Evolutionary conservation across 2,888 invertebrate species (phyloP), one percentile per base, ranked within the genome.

Genomic region (Platycheirus albimanus): DNA sequence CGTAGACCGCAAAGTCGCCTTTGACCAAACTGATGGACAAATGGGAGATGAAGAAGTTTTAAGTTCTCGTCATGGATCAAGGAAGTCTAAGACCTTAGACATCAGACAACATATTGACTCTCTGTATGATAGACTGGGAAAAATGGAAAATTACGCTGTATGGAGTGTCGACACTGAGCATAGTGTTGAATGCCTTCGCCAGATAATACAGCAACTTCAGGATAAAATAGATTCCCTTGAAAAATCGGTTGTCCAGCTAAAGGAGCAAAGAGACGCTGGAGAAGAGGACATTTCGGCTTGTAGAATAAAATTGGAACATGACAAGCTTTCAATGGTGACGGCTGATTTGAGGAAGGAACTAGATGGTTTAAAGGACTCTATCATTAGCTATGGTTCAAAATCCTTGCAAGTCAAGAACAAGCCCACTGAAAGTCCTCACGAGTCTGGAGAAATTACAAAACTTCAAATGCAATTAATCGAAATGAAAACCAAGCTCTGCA

Each of bases 41-140:
- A 43, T 41, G 20, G 15, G 11, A 3, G 17, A n/a, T 20, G 20
- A 36, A 7, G 20, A 20, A 13, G 8, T 10, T 1, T n/a, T 8
- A 20, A 54, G 19, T 8, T n/a, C 11, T 0, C 8, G n/a, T 3
- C 24, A n/a, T 24, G 19, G 0, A 5, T 5, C n/a, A 10, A 20
- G n/a, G n/a, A n/a, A n/a, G n/a, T n/a, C n/a, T n/a, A n/a, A n/a
- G n/a, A n/a, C n/a, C n/a, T n/a, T n/a, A n/a, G n/a, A 20, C 7
- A 11, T 69, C 1, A 45, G 15, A 30, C 78, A 74, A n/a, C 78
- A 78, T 19, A 56, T 74, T 36, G 69, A 74, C 8, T 41, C n/a
- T 1, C n/a, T 83, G 2, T 36, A 69, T 30, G 36, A 67, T 0
- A 54, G 78, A 19, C 17, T 83, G n/a, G 63, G 30, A 10, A 83